A percentile compares a stretch with the other conserved stretches of the same genome.
Evolutionary conservation across 2,113 vertebrate genomes (phyloP).

Genomic region (Pteruthius melanotis): DNA sequence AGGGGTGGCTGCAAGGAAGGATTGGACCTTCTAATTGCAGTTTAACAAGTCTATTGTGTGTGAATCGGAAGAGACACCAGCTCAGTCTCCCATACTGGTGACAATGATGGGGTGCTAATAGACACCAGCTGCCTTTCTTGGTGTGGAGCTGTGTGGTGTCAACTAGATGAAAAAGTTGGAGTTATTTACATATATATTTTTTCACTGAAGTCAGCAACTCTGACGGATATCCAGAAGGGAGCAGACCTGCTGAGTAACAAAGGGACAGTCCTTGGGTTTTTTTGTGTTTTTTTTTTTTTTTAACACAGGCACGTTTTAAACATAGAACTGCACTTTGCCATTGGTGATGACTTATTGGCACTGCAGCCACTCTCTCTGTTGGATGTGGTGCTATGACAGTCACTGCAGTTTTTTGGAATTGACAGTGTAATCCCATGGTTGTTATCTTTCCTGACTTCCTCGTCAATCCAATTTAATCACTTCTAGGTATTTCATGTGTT

Average conservation of each 20-base stretch:
- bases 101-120: neutral
- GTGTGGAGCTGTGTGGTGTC: neutral
- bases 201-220: neutral
- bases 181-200: neutral
- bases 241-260: neutral
- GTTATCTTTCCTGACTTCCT: conserved; percentile 27
- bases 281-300: neutral
- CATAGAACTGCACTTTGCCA: neutral
- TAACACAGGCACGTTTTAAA: neutral
- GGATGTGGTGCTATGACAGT: neutral
- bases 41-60: neutral
- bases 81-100: neutral
- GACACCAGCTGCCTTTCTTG: neutral
- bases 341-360: neutral
- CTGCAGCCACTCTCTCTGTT: neutral
- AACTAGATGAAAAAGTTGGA: neutral
- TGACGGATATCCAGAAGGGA: neutral
- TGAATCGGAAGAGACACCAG: neutral
- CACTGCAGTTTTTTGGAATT: conserved; percentile 7
- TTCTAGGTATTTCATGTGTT: conserved; percentile 19
- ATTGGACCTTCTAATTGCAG: neutral
- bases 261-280: neutral
- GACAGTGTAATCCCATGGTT: neutral
- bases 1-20: neutral
- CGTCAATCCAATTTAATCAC: conserved; percentile 20